Conservation (phyloP, 53 echinoderm and acorn worm genomes). For the Mesocentrotus franciscanus region DNA sequence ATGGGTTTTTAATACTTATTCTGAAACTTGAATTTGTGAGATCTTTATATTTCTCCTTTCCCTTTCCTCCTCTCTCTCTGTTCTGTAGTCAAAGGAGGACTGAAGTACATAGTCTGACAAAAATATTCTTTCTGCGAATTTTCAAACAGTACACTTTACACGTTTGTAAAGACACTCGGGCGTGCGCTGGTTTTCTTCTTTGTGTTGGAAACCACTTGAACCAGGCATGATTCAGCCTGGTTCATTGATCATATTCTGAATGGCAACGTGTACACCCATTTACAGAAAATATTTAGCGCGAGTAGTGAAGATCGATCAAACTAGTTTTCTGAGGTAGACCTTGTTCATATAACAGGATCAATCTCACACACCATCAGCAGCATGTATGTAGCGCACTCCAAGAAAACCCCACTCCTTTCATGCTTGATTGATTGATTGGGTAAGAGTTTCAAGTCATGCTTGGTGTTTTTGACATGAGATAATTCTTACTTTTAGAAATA, state of each 20-base stretch:
- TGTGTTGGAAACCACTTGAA: background rate
- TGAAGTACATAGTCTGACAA: background rate
- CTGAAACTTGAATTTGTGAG: background rate
- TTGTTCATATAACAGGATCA: background rate
- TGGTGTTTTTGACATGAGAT: background rate
- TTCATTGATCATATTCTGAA: constrained; percentile 37
- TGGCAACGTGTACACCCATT: background rate
- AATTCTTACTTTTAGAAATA: background rate
- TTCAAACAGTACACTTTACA: background rate
- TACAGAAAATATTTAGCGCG: constrained; percentile 1
- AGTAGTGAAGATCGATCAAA: background rate
- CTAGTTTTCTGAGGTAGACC: background rate
- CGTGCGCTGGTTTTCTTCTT: background rate
- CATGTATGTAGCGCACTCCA: background rate
- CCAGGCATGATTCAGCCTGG: constrained; percentile 18
- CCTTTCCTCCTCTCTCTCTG: background rate
- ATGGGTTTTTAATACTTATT: background rate
- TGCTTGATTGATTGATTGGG: background rate
- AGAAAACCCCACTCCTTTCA: background rate
- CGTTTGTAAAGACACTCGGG: constrained; percentile 3
- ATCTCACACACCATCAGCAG: background rate
- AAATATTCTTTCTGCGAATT: background rate
- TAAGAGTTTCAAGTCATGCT: background rate
- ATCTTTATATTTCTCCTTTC: background rate
- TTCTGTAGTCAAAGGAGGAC: background rate